These are phyloP conservation scores for Taphrorychus bicolor DNA, from an alignment of 2,888 invertebrate genomes.

Conservation along the genomic window DNA sequence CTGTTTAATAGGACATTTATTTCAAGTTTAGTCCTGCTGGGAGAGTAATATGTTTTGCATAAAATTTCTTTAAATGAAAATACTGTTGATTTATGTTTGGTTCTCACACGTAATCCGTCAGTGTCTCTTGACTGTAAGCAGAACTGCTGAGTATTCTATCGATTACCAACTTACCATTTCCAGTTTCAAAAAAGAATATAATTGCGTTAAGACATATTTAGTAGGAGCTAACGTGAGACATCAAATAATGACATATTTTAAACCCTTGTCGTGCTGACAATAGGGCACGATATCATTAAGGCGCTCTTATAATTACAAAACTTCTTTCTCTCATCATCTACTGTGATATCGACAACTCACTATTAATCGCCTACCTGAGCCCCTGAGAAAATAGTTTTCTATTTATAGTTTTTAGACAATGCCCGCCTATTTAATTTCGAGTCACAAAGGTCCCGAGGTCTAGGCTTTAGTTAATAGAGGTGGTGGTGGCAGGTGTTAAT, in stretches of 20 bases:
- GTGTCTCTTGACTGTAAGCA: constrained; percentile 27
- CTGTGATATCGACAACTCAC: constrained; percentile 39
- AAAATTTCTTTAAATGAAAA: constrained; percentile 37
- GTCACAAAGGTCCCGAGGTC: background rate
- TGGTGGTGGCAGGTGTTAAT: background rate
- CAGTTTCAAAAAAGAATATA: background rate
- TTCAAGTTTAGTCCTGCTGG: constrained; percentile 39
- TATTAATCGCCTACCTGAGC: constrained; percentile 32
- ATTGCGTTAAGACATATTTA: background rate
- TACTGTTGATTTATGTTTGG: constrained; percentile 38
- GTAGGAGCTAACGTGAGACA: background rate
- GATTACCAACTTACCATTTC: constrained; percentile 8
- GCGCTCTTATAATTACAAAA: constrained; percentile 37
- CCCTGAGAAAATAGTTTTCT: constrained; percentile 23
- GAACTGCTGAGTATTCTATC: too few relatives aligned
- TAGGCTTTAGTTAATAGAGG: background rate
- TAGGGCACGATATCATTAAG: constrained; percentile 33
- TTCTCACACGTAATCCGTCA: constrained; percentile 39
- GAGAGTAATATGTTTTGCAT: constrained; percentile 36
- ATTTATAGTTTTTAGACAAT: constrained; percentile 30
- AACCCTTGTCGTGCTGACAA: constrained; percentile 37
- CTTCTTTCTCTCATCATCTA: constrained; percentile 36
- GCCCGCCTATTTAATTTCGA: constrained; percentile 19
- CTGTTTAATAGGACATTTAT: constrained; percentile 43
- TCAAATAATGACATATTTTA: constrained; percentile 27